These are phyloP conservation scores for Hesperophylax magnus DNA, from an alignment of 1,140 invertebrate genomes.

Conservation along the genomic window DNA sequence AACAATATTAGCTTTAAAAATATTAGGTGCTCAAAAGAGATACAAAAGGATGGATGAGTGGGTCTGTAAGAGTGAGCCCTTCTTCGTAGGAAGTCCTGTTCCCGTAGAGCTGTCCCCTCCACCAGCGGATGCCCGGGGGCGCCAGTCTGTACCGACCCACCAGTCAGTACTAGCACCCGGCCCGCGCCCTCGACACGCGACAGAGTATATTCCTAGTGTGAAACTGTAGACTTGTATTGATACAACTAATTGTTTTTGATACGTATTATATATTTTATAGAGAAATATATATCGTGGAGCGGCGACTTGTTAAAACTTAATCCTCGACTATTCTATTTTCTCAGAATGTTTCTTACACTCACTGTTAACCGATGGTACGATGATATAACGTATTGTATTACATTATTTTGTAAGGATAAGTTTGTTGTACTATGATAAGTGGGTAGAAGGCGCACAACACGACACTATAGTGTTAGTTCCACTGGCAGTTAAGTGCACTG, in stretches of 20 bases:
- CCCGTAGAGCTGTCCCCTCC: background rate
- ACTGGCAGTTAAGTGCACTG: slow-evolving; percentile 55
- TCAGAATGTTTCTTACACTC: slow-evolving; percentile 54
- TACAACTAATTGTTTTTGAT: slow-evolving; percentile 55
- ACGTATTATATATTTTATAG: slow-evolving; percentile 58
- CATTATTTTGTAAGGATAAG: slow-evolving; percentile 19
- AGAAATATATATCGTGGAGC: slow-evolving; percentile 54
- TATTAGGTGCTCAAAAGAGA: slow-evolving; percentile 58
- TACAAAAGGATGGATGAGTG: slow-evolving; percentile 15
- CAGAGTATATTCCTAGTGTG: slow-evolving; percentile 52
- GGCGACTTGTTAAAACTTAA: slow-evolving; percentile 51
- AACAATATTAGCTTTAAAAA: slow-evolving; percentile 58
- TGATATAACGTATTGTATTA: background rate
- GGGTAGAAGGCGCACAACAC: slow-evolving; percentile 39
- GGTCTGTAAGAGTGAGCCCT: background rate
- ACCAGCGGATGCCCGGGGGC: background rate
- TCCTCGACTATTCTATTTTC: slow-evolving; percentile 57
- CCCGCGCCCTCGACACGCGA: slow-evolving; percentile 29
- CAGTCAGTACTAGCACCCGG: too few species aligned
- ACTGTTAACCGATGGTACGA: slow-evolving; percentile 52
- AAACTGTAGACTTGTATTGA: slow-evolving; percentile 53
- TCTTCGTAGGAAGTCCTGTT: background rate
- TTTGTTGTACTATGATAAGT: slow-evolving; percentile 45
- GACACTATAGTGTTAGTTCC: slow-evolving; percentile 57
- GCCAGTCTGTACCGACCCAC: background rate